Conservation (phyloP, 2,113 vertebrate species). For the Chaetura pelagica region DNA sequence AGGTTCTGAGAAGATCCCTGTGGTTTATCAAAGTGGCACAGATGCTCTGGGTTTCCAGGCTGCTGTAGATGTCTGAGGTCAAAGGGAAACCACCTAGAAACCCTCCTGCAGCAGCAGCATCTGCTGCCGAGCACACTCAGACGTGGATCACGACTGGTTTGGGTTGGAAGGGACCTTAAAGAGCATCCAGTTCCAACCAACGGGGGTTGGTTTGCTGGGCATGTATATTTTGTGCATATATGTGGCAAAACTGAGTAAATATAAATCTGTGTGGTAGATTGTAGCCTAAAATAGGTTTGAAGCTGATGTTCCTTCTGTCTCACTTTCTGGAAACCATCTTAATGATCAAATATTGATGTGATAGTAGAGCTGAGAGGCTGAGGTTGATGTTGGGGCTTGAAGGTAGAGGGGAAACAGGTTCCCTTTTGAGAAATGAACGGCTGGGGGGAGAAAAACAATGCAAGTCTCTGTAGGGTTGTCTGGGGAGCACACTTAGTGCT, state of each 20-base stretch:
- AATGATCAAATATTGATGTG: conserved; percentile 27
- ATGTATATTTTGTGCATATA: not conserved
- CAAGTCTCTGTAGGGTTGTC: not conserved
- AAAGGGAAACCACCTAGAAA: conserved; percentile 38
- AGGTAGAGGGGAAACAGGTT: not conserved
- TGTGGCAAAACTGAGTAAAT: conserved; percentile 37
- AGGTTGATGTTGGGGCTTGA: not conserved
- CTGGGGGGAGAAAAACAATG: not conserved
- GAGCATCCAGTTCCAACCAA: not conserved
- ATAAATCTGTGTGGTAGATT: not conserved
- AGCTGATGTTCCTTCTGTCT: not conserved
- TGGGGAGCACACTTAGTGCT: conserved; percentile 27
- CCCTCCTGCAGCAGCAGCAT: not conserved
- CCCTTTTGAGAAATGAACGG: not conserved
- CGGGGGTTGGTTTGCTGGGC: not conserved
- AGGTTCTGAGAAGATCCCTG: not conserved
- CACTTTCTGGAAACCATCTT: conserved; percentile 18
- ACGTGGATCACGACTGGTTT: not conserved
- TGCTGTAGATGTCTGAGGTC: not conserved
- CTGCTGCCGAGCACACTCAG: not conserved
- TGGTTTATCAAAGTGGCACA: not conserved
- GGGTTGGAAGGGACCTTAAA: too few species aligned
- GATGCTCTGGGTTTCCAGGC: not conserved
- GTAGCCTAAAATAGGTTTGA: conserved; percentile 7
- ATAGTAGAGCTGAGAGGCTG: not conserved